These are phyloP conservation scores for Leptobrachium ailaonicum DNA, from an alignment of 2,113 vertebrate genomes.

Conservation along the genomic window DNA sequence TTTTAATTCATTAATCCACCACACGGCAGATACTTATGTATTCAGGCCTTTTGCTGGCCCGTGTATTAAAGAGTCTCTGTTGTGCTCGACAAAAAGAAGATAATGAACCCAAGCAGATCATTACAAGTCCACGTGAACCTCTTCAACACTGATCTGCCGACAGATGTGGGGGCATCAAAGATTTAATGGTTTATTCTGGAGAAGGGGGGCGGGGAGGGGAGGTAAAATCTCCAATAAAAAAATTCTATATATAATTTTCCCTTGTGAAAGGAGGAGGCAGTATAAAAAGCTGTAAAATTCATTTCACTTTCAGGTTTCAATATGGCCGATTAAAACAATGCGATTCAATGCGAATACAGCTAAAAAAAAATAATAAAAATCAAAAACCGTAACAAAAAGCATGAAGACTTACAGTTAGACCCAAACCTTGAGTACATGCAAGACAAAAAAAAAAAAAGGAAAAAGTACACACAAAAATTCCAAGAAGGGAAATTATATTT, in stretches of 20 bases:
- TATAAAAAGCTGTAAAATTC: constrained; percentile 25
- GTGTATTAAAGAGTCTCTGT: too few relatives aligned
- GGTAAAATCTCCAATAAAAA: neutral
- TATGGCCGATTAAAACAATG: constrained; percentile 48
- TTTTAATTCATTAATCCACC: too few relatives aligned
- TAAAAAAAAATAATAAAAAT: constrained; percentile 80
- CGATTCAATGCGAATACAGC: constrained; percentile 77
- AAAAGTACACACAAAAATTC: constrained; percentile 27
- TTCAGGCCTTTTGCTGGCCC: too few relatives aligned
- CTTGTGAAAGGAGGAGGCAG: neutral
- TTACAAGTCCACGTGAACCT: too few relatives aligned
- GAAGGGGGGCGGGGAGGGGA: neutral
- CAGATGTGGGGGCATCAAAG: too few relatives aligned
- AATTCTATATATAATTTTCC: neutral
- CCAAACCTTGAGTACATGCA: constrained; percentile 80
- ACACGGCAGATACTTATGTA: too few relatives aligned
- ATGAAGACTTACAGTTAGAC: constrained; percentile 80
- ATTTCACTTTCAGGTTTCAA: constrained; percentile 17
- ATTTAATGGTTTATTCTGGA: too few relatives aligned
- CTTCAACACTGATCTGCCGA: too few relatives aligned
- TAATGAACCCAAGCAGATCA: too few relatives aligned
- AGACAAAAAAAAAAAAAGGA: constrained; percentile 69
- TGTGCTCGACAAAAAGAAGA: too few relatives aligned
- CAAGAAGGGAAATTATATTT: neutral
- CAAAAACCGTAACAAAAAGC: constrained; percentile 91